These are phyloP conservation scores for Argyra leucocephala DNA, from an alignment of 2,888 invertebrate species.

Conservation along the genomic window DNA sequence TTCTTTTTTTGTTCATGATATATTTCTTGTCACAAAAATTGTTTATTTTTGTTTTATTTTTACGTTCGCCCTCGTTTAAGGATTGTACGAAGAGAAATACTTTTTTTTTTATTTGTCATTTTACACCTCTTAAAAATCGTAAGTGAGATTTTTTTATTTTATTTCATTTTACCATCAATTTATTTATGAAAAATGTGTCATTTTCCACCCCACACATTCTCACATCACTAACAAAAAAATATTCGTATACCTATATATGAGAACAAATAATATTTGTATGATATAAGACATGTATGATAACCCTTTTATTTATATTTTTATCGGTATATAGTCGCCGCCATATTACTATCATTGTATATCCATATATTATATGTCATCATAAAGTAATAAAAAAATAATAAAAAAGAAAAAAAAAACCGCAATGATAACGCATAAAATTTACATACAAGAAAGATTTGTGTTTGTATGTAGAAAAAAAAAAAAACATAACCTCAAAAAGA, in stretches of 20 bases:
- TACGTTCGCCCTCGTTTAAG: no score
- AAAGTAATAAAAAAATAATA: neutral
- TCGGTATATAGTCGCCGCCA: conserved; percentile 1
- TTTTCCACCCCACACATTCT: neutral
- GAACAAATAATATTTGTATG: no score
- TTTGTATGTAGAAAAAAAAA: neutral
- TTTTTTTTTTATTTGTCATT: no score
- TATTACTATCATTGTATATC: neutral
- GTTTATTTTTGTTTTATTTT: no score
- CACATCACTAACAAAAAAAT: no score
- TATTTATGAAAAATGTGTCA: neutral
- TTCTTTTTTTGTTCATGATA: no score
- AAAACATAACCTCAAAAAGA: no score
- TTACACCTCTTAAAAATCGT: no score
- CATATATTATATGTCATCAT: neutral
- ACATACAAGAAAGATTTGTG: neutral
- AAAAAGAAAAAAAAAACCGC: neutral
- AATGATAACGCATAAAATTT: neutral
- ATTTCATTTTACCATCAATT: neutral
- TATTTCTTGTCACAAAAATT: no score
- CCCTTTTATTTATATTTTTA: neutral
- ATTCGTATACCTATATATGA: no score
- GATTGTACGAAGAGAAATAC: no score
- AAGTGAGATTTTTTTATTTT: no score
- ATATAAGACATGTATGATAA: neutral